Percentiles rank a stretch among this genome's conserved stretches.
phyloP scores from a whole-genome alignment of 2,113 vertebrate genomes.

The Maccullochella peelii region DNA sequence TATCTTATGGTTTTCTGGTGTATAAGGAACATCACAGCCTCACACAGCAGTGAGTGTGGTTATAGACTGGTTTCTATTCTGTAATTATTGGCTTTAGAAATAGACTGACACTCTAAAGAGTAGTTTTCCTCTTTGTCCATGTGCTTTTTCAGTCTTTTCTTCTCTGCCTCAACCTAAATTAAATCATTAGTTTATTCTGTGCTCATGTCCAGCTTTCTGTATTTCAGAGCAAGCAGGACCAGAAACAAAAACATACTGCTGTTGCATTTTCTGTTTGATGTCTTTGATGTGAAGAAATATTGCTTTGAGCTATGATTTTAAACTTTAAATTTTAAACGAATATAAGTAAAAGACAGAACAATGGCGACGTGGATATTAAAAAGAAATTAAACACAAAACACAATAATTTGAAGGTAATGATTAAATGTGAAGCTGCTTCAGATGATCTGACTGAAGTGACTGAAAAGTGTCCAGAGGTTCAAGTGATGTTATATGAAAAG shows the following conservation, averaged over 20 bases:
- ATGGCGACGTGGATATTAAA: background rate
- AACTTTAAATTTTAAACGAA: conserved; percentile 24
- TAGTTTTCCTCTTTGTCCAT: conserved; percentile 41
- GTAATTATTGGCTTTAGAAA: conserved; percentile 63
- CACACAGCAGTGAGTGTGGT: conserved; percentile 1
- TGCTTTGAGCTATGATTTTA: conserved; percentile 28
- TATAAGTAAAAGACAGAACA: conserved; percentile 1
- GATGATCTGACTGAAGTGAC: background rate
- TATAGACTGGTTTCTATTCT: conserved; percentile 42
- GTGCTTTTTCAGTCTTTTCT: conserved; percentile 14
- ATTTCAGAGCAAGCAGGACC: background rate
- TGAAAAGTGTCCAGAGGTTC: background rate
- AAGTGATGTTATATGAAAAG: background rate
- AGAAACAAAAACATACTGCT: conserved; percentile 11
- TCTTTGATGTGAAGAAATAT: conserved; percentile 23
- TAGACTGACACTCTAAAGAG: conserved; percentile 41
- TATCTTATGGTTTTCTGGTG: conserved; percentile 18
- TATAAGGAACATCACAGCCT: conserved; percentile 18
- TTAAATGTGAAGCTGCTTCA: background rate
- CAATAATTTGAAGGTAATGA: background rate
- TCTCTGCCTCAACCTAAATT: conserved; percentile 31
- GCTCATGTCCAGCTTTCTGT: conserved; percentile 22
- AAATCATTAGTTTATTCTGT: conserved; percentile 35
- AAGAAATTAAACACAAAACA: conserved; percentile 12
- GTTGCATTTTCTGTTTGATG: conserved; percentile 20